Conservation (phyloP, 2,113 vertebrate species). For the Megaceryle maxima region DNA sequence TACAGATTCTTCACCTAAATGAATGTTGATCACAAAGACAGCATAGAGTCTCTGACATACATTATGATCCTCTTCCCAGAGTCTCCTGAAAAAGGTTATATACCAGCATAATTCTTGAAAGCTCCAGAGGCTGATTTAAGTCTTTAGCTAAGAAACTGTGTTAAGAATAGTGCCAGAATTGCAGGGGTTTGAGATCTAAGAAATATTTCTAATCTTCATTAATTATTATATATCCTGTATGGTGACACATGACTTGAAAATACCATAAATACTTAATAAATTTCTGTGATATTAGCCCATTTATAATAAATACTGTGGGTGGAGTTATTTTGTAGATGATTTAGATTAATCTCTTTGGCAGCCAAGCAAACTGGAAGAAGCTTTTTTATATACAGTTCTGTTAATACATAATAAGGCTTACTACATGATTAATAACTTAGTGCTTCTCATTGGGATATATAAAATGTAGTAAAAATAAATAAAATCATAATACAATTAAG, state of each 20-base stretch:
- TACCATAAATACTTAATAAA: background rate
- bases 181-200: background rate
- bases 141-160: background rate
- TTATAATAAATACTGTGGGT: background rate
- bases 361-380: background rate
- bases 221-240: background rate
- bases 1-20: background rate
- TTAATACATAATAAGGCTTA: background rate
- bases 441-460: background rate
- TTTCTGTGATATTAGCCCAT: background rate
- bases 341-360: background rate
- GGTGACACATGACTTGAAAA: background rate
- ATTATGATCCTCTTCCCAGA: background rate
- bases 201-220: background rate
- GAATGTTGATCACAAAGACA: background rate
- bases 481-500: conserved; percentile 53
- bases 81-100: background rate
- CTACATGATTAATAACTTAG: conserved; percentile 7
- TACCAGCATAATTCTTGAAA: background rate
- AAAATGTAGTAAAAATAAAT: conserved; percentile 58
- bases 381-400: background rate
- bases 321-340: background rate
- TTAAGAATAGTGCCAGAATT: background rate
- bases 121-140: background rate
- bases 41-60: accelerated